phyloP scores from a whole-genome alignment of 2,113 vertebrate genomes.

The Mus pahari region DNA sequence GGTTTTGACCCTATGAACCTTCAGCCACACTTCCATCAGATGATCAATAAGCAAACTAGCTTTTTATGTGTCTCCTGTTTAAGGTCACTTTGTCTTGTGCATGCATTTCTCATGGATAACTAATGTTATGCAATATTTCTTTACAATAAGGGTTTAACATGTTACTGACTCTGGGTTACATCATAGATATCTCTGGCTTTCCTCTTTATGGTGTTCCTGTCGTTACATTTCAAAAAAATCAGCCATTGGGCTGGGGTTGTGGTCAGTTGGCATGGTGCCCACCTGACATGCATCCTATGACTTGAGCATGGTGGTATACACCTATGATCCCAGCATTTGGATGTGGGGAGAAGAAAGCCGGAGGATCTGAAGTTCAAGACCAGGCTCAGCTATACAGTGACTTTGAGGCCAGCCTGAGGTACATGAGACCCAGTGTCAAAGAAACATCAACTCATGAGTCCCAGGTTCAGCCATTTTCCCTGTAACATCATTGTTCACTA shows the following conservation, averaged over 20 bases:
- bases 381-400: no score
- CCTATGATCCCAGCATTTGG: neutral
- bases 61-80: neutral
- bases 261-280: neutral
- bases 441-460: neutral
- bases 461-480: neutral
- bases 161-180: neutral
- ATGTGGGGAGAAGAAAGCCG: no score
- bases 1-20: neutral
- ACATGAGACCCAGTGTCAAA: neutral
- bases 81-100: neutral
- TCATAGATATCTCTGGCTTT: neutral
- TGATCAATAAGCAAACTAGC: accelerated
- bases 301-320: neutral
- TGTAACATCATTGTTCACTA: accelerated
- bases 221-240: neutral
- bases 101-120: neutral
- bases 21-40: neutral
- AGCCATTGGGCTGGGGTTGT: neutral
- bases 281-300: neutral
- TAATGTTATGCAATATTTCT: neutral
- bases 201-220: neutral
- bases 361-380: neutral
- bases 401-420: neutral
- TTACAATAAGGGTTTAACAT: neutral